Evolutionary conservation across 2,888 invertebrate species (phyloP).

Genomic region (Nycteola revayana): DNA sequence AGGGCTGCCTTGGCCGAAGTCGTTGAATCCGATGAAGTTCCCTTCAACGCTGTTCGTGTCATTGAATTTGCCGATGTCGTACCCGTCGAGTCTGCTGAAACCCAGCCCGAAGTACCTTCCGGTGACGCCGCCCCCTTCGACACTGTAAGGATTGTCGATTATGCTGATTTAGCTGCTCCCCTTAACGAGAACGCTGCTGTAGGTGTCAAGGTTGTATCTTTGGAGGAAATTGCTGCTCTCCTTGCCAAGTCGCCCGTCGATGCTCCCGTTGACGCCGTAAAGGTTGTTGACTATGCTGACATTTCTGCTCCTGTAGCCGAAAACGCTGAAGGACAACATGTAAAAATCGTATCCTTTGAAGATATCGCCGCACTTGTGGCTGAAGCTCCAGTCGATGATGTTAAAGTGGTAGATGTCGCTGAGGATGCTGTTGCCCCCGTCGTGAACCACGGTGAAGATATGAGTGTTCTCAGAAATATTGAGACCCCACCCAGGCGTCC

Average conservation of each 20-base stretch:
- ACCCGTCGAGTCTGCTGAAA: background rate
- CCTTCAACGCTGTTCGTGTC: slow-evolving; percentile 5
- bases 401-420: background rate
- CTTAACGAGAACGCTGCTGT: background rate
- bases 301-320: background rate
- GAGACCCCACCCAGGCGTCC: slow-evolving; percentile 12
- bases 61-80: slow-evolving; percentile 1
- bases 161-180: background rate
- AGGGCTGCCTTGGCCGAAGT: slow-evolving; percentile 21
- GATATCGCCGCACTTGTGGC: background rate
- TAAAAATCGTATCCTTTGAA: too few relatives aligned
- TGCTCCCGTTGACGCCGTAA: slow-evolving; percentile 8
- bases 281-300: slow-evolving; percentile 7
- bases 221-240: background rate
- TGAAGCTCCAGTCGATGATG: background rate
- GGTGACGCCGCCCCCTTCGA: background rate
- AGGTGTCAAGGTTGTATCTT: background rate
- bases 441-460: too few relatives aligned
- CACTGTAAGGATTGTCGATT: background rate
- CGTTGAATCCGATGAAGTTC: slow-evolving; percentile 6
- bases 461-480: slow-evolving; percentile 3
- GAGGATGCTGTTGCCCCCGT: too few relatives aligned
- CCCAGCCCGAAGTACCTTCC: background rate
- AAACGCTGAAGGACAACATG: background rate
- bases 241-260: background rate